Evolutionary conservation across 2,888 invertebrate species (phyloP), one percentile per base, ranked within the genome.

Genomic region (Microdon myrmicae): DNA sequence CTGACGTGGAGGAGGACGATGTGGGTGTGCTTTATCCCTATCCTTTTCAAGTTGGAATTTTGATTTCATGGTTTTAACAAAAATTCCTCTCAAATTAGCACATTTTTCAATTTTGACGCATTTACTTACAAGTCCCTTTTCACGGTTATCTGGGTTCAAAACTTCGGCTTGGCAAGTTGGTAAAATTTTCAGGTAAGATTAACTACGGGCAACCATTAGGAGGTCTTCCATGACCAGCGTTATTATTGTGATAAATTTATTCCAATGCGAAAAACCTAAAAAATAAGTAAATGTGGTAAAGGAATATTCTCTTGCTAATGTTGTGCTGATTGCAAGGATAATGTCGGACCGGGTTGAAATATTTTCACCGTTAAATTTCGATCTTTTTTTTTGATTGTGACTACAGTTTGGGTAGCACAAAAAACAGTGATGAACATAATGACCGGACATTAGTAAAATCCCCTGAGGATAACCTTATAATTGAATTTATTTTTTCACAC

Each of bases 21-120:
- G n/a, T n/a, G n/a, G n/a, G n/a, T n/a, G n/a, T n/a, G n/a, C n/a
- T n/a, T n/a, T 17, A 2, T 14, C 14, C 34, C 37, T 34, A 10
- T 29, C 22, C 14, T 13, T 31, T 26, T 31, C 20, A 47, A 58
- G 51, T 64, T 12, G 35, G 45, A 56, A 58, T 41, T 45, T 64
- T 51, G 51, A n/a, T n/a, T n/a, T n/a, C n/a, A n/a, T n/a, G n/a
- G n/a, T n/a, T n/a, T n/a, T n/a, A 32, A 22, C 31, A 47, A 20
- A 58, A 56, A 58, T 64, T 64, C 45, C 47, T 58, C 45, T 43
- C 41, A 51, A 64, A 64, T 64, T 64, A 58, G 41, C 51, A 41
- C 39, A 64, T 58, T 64, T 58, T 58, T 64, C 56, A 61, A 51
- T 61, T 61, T 56, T 61, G 58, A 58, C 58, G 58, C 35, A 23